phyloP scores from a whole-genome alignment of 2,888 invertebrate species.

The Monopis laevigella region DNA sequence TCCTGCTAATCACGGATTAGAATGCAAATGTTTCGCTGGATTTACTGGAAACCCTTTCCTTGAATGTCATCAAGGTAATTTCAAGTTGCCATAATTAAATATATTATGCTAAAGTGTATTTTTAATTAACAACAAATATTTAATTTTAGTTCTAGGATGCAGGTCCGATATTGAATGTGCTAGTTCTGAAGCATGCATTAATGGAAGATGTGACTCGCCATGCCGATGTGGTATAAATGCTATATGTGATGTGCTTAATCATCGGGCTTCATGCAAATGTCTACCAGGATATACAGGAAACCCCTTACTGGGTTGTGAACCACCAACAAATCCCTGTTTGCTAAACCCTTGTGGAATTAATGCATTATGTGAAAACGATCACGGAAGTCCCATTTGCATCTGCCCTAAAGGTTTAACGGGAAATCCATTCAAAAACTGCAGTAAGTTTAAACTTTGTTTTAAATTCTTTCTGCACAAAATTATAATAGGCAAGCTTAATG shows the following conservation, averaged over 20 bases:
- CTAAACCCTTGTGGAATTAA: constrained; percentile 90
- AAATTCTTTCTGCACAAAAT: background rate
- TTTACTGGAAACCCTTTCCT: constrained; percentile 81
- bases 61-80: constrained; percentile 71
- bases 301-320: constrained; percentile 75
- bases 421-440: constrained; percentile 90
- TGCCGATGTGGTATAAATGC: constrained; percentile 83
- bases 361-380: constrained; percentile 85
- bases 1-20: constrained; percentile 77
- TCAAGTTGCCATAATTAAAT: background rate
- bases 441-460: constrained; percentile 68
- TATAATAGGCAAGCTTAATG: background rate
- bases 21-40: constrained; percentile 79
- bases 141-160: constrained; percentile 72
- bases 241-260: constrained; percentile 82
- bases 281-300: constrained; percentile 83
- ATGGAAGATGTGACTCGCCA: constrained; percentile 79
- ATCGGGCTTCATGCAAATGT: constrained; percentile 84
- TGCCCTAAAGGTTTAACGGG: constrained; percentile 91
- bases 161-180: constrained; percentile 77
- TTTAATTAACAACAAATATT: background rate
- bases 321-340: constrained; percentile 80
- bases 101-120: too few species aligned
- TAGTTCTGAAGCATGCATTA: constrained; percentile 79
- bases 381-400: constrained; percentile 87